Conservation (phyloP, 2,888 invertebrate species). For the Geotrupes spiniger region DNA sequence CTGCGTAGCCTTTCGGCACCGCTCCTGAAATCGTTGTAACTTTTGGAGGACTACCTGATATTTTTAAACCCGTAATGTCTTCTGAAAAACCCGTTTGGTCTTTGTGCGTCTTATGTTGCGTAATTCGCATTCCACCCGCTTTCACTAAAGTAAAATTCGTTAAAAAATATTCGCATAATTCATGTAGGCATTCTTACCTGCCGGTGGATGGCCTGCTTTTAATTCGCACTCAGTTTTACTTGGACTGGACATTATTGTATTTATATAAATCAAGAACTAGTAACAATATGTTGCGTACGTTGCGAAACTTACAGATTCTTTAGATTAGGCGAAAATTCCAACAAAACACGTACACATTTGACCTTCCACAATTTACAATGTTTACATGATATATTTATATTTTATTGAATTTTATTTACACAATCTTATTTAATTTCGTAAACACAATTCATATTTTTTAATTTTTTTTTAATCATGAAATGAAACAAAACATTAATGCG, state of each 20-base stretch:
- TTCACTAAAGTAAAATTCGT: slow-evolving; percentile 76
- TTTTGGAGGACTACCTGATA: slow-evolving; percentile 74
- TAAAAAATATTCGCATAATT: slow-evolving; percentile 12
- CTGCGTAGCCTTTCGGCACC: slow-evolving; percentile 77
- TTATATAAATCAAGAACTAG: too few relatives aligned
- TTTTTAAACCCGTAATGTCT: slow-evolving; percentile 70
- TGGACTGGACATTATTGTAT: slow-evolving; percentile 51
- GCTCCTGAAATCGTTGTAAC: slow-evolving; percentile 77
- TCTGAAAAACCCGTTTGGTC: slow-evolving; percentile 64
- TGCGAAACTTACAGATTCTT: slow-evolving; percentile 5
- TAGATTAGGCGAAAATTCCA: too few relatives aligned
- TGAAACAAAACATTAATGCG: too few relatives aligned
- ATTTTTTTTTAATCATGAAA: too few relatives aligned
- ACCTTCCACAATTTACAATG: slow-evolving; percentile 15
- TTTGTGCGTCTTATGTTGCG: slow-evolving; percentile 76
- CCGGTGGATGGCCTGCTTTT: slow-evolving; percentile 87
- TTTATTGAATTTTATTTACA: too few relatives aligned
- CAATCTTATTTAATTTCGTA: too few relatives aligned
- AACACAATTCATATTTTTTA: too few relatives aligned
- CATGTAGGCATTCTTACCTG: slow-evolving; percentile 62
- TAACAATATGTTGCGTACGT: slow-evolving; percentile 3
- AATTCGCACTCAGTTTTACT: slow-evolving; percentile 67
- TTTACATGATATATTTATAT: slow-evolving; percentile 3
- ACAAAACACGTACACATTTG: slow-evolving; percentile 13
- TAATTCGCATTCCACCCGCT: slow-evolving; percentile 90